Conservation (phyloP, 1,140 invertebrate genomes). For the Lepidurus arcticus region DNA sequence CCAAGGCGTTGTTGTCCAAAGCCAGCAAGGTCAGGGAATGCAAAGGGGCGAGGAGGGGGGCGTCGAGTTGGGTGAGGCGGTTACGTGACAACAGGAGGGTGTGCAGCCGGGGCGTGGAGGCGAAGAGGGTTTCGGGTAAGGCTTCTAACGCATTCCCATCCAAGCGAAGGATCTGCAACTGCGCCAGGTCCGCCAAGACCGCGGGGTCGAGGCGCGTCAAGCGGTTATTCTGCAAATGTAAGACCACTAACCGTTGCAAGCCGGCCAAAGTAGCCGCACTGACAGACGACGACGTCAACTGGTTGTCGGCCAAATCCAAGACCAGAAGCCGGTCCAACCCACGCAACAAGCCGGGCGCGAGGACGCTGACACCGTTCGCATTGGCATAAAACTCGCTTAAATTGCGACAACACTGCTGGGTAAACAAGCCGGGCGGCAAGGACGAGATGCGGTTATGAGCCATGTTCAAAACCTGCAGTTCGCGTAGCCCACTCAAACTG, state of each 20-base stretch:
- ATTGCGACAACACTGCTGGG: constrained; percentile 49
- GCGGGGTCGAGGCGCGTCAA: constrained; percentile 71
- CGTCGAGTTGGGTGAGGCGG: constrained; percentile 66
- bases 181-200: constrained; percentile 68
- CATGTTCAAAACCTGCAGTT: constrained; percentile 71
- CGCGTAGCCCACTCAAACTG: constrained; percentile 65
- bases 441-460: constrained; percentile 71
- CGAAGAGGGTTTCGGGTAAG: constrained; percentile 71
- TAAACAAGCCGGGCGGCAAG: constrained; percentile 70
- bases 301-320: constrained; percentile 80
- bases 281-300: constrained; percentile 71
- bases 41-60: constrained; percentile 68
- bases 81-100: constrained; percentile 72
- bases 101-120: constrained; percentile 75
- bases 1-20: constrained; percentile 70
- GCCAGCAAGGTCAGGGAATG: constrained; percentile 69
- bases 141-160: constrained; percentile 70
- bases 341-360: constrained; percentile 74
- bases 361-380: constrained; percentile 68
- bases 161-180: constrained; percentile 72
- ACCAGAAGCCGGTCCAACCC: constrained; percentile 73
- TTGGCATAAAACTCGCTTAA: constrained; percentile 75
- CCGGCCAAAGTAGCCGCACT: constrained; percentile 77
- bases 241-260: constrained; percentile 72
- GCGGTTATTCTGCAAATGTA: constrained; percentile 79